Evolutionary conservation across 2,888 invertebrate genomes (phyloP), one percentile per base, ranked within the genome.

Genomic region (Agrochola lota): DNA sequence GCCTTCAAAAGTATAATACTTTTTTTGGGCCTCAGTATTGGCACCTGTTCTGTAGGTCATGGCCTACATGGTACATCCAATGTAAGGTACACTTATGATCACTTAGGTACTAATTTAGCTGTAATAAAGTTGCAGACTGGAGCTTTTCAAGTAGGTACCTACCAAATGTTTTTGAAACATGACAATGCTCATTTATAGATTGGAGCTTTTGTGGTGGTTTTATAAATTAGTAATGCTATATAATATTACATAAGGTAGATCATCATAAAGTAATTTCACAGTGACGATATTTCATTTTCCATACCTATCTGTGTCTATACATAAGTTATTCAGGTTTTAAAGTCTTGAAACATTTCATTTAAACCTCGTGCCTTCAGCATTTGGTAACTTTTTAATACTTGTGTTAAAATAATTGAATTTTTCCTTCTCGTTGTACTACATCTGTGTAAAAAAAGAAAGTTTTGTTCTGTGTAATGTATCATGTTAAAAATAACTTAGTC

Each of bases 21-120:
- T 59, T 71, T 67, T 57, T 66, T 59, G 30, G 77, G 69, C 66
- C 64, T 77, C 8, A n/a, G 52, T 85, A 77, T 71, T 70, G 71
- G 74, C 72, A 72, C 76, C 60, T 78, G 71, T 69, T 74, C 69
- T 30, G 74, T 84, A 79, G 72, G 77, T 59, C 74, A 83, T 71
- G 87, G 87, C 87, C 87, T 86, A 88, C 78, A 60, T 80, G 81
- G 84, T 81, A 85, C 79, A 62, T 55, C 68, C 60, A 69, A 72
- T 67, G 72, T 68, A 78, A 70, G 81, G 84, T 77, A 75, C 79
- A 85, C 78, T 66, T 74, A 55, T 62, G 74, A 71, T 75, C 81
- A 84, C 80, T 74, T 84, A 88, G 78, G 82, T 78, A 88, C 86
- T 84, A 84, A 84, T 76, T 81, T 77, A 82, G 80, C 71, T 74